These are phyloP conservation scores for Corythornis vintsioides DNA, from an alignment of 2,113 vertebrate genomes.

Conservation along the genomic window DNA sequence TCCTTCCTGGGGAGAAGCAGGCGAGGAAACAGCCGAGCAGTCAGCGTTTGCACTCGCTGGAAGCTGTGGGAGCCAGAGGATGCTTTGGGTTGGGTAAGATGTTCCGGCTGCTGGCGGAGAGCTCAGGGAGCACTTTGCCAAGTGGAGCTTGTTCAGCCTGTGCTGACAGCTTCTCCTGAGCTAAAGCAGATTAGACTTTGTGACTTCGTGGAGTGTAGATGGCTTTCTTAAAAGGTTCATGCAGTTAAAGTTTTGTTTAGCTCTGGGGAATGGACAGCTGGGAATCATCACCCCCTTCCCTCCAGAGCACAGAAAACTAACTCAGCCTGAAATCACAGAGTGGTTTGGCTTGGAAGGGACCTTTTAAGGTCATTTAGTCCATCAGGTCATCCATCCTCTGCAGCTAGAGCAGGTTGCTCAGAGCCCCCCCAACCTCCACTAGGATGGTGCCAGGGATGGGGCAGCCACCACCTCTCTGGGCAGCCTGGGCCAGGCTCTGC, in stretches of 20 bases:
- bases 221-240: background rate
- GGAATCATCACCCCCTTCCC: background rate
- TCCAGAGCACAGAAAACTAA: background rate
- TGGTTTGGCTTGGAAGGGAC: background rate
- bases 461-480: too few relatives aligned
- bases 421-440: too few relatives aligned
- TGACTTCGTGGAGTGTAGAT: background rate
- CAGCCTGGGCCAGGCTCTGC: too few relatives aligned
- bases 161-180: background rate
- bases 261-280: background rate
- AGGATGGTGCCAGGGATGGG: too few relatives aligned
- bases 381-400: too few relatives aligned
- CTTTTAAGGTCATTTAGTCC: background rate
- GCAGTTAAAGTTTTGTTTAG: background rate
- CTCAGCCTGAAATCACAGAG: background rate
- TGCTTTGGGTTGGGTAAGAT: background rate
- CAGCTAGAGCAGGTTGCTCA: too few relatives aligned
- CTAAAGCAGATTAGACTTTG: background rate
- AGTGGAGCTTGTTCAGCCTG: background rate
- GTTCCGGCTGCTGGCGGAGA: background rate
- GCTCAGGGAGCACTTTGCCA: background rate
- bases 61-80: background rate
- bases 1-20: background rate
- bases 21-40: background rate
- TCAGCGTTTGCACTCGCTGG: rapidly evolving